Evolutionary conservation across 1,140 invertebrate species (phyloP), one percentile per base, ranked within the genome.

Genomic region (Ostrea denselamellosa): DNA sequence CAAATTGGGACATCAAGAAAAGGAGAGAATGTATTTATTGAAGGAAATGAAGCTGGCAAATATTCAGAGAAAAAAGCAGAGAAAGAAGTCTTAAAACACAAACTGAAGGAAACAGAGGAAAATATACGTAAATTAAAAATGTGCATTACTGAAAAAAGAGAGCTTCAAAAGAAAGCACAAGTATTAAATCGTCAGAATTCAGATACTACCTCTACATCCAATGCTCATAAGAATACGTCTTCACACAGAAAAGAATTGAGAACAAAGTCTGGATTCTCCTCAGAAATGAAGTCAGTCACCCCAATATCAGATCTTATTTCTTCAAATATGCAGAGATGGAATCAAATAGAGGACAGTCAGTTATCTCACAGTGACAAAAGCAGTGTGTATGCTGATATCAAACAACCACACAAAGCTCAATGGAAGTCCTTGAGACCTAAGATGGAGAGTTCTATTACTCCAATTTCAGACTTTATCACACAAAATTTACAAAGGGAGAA

Each of bases 111-210:
- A 34, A 68, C 85, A 44, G 85, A 86, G n/a, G 44, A 86, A 68
- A 68, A 86, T 52, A 86, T 86, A 12, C 28, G 28, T 44, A 68
- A 86, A 71, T 51, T 86, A 8, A 86, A 86, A 68, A 58, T 65
- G 85, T 62, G 58, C 22, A 86, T 86, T 68, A 44, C 56, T 65
- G n/a, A 86, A n/a, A 86, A 68, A 68, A 86, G 25, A 34, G 65
- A 62, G 19, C 14, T 10, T 28, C 68, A 77, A 25, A 77, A 77
- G 56, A 62, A 62, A 3, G 17, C 5, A 34, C 22, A 77, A 77
- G 28, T 28, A 14, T 14, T 25, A 28, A 12, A 28, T 14, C 14
- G 2, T 77, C 25, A 14, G 10, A 25, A 34, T 77, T 77, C 68
- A 0, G 28, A 77, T 28, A 7, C 56, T 62, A 17, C 54, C 54